phyloP scores from a whole-genome alignment of 2,113 vertebrate genomes.

The Menura novaehollandiae region DNA sequence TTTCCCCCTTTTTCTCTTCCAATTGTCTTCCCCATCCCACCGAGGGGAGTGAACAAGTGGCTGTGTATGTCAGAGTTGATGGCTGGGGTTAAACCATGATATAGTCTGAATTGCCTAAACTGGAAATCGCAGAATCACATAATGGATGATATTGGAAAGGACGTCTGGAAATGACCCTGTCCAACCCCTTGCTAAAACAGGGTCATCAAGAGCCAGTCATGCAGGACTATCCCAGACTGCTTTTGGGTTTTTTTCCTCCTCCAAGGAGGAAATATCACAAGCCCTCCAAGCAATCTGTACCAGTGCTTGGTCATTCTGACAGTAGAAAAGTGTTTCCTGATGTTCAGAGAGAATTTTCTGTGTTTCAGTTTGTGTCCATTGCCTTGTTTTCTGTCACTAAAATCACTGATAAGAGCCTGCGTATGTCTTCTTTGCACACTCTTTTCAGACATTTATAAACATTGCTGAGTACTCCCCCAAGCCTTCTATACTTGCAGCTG shows the following conservation, averaged over 20 bases:
- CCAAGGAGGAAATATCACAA: not conserved
- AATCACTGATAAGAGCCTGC: not conserved
- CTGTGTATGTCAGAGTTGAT: not conserved
- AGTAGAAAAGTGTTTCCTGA: not conserved
- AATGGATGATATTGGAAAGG: not conserved
- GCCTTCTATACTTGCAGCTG: not conserved
- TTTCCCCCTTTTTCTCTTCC: not conserved
- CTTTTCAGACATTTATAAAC: not conserved
- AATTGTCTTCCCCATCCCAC: not conserved
- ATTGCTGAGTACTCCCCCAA: not conserved
- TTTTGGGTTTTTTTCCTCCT: not conserved
- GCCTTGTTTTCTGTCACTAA: not conserved
- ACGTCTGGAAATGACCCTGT: not conserved
- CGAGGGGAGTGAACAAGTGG: not conserved
- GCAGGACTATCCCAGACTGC: not conserved
- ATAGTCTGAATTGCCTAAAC: not conserved
- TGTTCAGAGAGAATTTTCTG: not conserved
- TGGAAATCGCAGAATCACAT: not conserved
- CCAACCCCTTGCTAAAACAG: accelerated
- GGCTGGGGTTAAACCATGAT: not conserved
- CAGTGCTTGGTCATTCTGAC: not conserved
- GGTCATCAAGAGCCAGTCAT: not conserved
- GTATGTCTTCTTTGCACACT: not conserved
- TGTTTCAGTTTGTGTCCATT: not conserved
- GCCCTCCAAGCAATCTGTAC: not conserved